These are phyloP conservation scores for Diaperis boleti DNA, from an alignment of 2,888 invertebrate species.

Conservation along the genomic window DNA sequence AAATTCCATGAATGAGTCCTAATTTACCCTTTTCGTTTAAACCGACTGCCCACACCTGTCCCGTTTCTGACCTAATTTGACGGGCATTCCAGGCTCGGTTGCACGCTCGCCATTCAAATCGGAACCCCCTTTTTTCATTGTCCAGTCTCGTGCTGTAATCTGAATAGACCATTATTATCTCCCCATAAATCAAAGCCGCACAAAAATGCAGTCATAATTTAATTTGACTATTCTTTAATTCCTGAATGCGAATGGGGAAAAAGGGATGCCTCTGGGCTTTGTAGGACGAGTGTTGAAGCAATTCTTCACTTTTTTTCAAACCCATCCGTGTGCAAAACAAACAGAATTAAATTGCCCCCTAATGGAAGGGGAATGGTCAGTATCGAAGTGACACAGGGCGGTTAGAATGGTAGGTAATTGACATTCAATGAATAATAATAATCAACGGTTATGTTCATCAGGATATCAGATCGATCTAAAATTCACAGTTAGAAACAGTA, in stretches of 20 bases:
- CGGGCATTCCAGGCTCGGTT: constrained; percentile 10
- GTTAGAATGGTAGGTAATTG: constrained; percentile 22
- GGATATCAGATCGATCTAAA: not conserved
- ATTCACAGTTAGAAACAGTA: too few relatives aligned
- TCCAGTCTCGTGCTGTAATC: constrained; percentile 27
- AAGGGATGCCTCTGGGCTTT: not conserved
- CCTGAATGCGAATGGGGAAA: not conserved
- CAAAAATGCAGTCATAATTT: constrained; percentile 34
- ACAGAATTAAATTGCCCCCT: constrained; percentile 27
- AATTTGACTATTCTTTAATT: constrained; percentile 29
- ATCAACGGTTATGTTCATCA: constrained; percentile 17
- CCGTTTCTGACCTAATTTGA: constrained; percentile 23
- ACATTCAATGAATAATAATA: constrained; percentile 11
- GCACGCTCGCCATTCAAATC: constrained; percentile 9
- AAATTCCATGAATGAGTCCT: constrained; percentile 4
- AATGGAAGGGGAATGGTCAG: constrained; percentile 23
- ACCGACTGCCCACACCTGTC: constrained; percentile 26
- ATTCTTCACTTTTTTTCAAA: constrained; percentile 11
- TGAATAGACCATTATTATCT: constrained; percentile 38
- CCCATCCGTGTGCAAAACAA: constrained; percentile 15
- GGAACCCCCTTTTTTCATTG: constrained; percentile 13
- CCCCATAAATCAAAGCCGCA: constrained; percentile 35
- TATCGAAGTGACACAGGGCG: not conserved
- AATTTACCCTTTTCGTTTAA: constrained; percentile 20
- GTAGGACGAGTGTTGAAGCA: constrained; percentile 6